A percentile compares a stretch with the other conserved stretches of the same genome.
These are phyloP conservation scores for Pachypanchax playfairii DNA, from an alignment of 2,113 vertebrate genomes.

Conservation along the genomic window DNA sequence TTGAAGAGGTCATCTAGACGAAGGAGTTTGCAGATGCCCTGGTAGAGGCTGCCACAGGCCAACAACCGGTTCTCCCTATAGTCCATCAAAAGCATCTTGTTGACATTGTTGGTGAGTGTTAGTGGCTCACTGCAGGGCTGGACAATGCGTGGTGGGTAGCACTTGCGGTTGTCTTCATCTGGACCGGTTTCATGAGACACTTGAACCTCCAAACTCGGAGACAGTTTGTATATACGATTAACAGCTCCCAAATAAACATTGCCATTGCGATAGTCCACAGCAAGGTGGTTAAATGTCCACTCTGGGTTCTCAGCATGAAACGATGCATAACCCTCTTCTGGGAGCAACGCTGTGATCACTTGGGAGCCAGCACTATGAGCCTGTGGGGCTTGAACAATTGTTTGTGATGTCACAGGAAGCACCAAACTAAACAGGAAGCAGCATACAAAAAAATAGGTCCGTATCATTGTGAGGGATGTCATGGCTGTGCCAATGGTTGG, in stretches of 20 bases:
- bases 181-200: constrained; percentile 94
- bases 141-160: constrained; percentile 95
- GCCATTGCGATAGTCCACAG: constrained; percentile 93
- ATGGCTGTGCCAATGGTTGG: constrained; percentile 73
- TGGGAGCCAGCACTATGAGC: constrained; percentile 75
- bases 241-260: constrained; percentile 95
- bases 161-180: constrained; percentile 97
- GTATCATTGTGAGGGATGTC: constrained; percentile 82
- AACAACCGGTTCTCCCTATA: constrained; percentile 94
- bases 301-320: constrained; percentile 86
- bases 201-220: constrained; percentile 86
- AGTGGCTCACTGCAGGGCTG: constrained; percentile 95
- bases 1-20: constrained; percentile 98
- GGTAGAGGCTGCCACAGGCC: constrained; percentile 95
- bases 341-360: constrained; percentile 75
- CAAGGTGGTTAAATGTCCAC: constrained; percentile 94
- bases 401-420: constrained; percentile 59
- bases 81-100: constrained; percentile 99
- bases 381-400: constrained; percentile 77
- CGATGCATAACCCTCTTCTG: constrained; percentile 83
- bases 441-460: constrained; percentile 87
- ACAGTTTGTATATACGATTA: constrained; percentile 98
- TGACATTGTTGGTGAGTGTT: constrained; percentile 92
- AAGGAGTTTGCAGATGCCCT: constrained; percentile 97
- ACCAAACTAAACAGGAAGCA: constrained; percentile 84